Evolutionary conservation across 2,888 invertebrate genomes (phyloP), one percentile per base, ranked within the genome.

Genomic region (Thymelicus lineola): DNA sequence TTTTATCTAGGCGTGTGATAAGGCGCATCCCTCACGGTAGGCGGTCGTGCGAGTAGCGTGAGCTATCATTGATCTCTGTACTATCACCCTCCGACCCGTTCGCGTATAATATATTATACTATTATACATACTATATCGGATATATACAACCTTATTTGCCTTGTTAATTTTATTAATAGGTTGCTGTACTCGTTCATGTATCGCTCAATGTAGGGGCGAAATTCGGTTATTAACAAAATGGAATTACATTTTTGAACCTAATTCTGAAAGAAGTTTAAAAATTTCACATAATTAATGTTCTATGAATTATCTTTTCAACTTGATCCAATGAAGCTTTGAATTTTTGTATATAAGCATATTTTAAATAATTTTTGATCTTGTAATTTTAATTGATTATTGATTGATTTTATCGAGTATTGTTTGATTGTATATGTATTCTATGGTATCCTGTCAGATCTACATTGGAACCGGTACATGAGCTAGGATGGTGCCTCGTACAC

Each of bases 41-140:
- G 50, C 17, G 50, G 50, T 55, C 12, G 28, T 55, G 55, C 6
- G 7, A n/a, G 57, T 35, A 14, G 6, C 57, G 55, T 12, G 55
- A 20, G 45, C 58, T 66, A 59, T 36, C 38, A 50, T 20, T 66
- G 66, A 66, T 66, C 66, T 66, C 66, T 57, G 59, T 38, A 48
- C 58, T 59, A 20, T 59, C 66, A 48, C 66, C 66, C 66, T 59
- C 66, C 66, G 66, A 66, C 35, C 59, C 28, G 10, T 42, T 14
- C 60, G 57, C 46, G 36, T 14, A 38, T 50, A n/a, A n/a, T n/a
- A n/a, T n/a, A n/a, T n/a, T n/a, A 66, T 58, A 20, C 48, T 45
- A 14, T 45, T 50, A 50, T 53, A 55, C 42, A 67, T 42, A 36
- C 45, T 46, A 7, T 66, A 12, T 28, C 42, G 10, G 9, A 42